phyloP scores from a whole-genome alignment of 2,797 vertebrate genomes.

The Coracias cyanogaster region DNA sequence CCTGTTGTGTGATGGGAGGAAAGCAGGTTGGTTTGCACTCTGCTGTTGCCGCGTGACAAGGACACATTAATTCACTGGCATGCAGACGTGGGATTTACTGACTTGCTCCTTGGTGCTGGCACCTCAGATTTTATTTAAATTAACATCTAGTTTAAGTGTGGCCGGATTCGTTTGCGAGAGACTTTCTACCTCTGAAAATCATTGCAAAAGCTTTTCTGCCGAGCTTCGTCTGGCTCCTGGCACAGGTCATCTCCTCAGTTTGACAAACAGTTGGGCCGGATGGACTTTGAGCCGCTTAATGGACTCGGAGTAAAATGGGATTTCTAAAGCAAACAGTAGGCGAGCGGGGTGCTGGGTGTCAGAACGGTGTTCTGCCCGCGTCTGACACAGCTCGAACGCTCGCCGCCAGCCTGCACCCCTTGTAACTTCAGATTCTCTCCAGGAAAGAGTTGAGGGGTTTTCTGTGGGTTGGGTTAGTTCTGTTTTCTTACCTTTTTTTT shows the following conservation, averaged over 20 bases:
- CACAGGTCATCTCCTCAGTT: accelerated
- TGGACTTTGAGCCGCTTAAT: conserved; percentile 7
- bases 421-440: not conserved
- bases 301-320: not conserved
- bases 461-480: no score
- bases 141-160: not conserved
- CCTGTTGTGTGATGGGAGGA: not conserved
- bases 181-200: not conserved
- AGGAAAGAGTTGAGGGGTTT: not conserved
- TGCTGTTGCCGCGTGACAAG: not conserved
- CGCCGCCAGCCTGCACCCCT: not conserved
- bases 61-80: not conserved
- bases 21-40: not conserved
- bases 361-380: not conserved
- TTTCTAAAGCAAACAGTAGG: conserved; percentile 27
- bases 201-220: not conserved
- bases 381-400: accelerated
- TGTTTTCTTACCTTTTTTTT: no score
- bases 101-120: not conserved
- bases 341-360: not conserved
- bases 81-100: not conserved
- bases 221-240: not conserved
- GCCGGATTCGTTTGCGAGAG: not conserved
- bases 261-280: not conserved
- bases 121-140: not conserved